phyloP scores from a whole-genome alignment of 53 echinoderm and acorn worm genomes.

The Antedon mediterranea region DNA sequence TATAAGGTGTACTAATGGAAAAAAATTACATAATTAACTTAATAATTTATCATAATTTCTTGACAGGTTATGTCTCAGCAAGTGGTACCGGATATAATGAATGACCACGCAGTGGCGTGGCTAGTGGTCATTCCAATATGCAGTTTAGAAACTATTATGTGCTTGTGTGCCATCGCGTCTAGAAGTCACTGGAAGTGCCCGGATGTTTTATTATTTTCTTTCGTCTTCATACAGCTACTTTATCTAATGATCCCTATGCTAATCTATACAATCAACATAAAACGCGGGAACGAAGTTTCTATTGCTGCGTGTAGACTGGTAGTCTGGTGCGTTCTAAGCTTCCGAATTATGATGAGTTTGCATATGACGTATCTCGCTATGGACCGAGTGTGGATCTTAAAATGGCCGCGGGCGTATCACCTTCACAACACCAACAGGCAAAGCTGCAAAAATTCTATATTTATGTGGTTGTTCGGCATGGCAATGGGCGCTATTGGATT shows the following conservation, averaged over 20 bases:
- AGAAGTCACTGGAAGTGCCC: constrained; percentile 81
- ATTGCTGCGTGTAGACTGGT: constrained; percentile 57
- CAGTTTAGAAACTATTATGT: constrained; percentile 50
- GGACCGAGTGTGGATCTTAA: constrained; percentile 88
- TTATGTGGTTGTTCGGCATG: constrained; percentile 89
- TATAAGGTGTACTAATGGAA: no score
- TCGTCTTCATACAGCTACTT: constrained; percentile 54
- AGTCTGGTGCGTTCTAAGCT: constrained; percentile 84
- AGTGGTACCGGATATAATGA: neutral
- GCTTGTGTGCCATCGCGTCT: constrained; percentile 51
- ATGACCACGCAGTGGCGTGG: constrained; percentile 49
- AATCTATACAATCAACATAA: constrained; percentile 40
- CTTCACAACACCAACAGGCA: constrained; percentile 67
- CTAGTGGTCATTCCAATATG: constrained; percentile 34
- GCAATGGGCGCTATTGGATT: constrained; percentile 60
- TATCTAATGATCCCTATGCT: constrained; percentile 54
- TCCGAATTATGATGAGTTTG: constrained; percentile 53
- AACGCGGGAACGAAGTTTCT: constrained; percentile 19
- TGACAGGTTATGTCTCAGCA: neutral
- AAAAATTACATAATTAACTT: no score
- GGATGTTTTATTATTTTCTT: constrained; percentile 68
- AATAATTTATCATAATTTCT: no score
- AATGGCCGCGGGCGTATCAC: constrained; percentile 82
- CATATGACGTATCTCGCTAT: constrained; percentile 66
- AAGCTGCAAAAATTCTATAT: constrained; percentile 55